phyloP scores from a whole-genome alignment of 2,797 vertebrate species.

The Gymnoscopelus microlampas region DNA sequence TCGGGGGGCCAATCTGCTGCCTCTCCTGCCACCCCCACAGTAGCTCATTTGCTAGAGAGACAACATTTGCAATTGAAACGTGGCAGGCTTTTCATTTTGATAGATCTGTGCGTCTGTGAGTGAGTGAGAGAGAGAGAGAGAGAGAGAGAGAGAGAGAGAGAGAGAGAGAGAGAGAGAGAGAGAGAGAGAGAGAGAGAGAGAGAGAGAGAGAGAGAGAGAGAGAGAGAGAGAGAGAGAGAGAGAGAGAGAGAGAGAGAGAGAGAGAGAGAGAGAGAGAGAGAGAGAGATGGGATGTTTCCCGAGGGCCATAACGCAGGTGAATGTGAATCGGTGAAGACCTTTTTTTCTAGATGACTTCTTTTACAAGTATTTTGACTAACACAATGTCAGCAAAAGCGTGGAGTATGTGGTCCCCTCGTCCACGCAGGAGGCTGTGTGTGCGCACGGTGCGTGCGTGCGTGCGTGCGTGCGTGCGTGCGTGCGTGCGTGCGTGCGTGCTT shows the following conservation, averaged over 20 bases:
- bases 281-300: constrained; percentile 3
- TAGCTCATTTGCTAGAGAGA: constrained; percentile 63
- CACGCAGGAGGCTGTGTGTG: too few species aligned
- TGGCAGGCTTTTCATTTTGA: constrained; percentile 57
- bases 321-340: too few species aligned
- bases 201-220: constrained; percentile 18
- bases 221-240: background rate
- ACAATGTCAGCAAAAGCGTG: too few species aligned
- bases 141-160: background rate
- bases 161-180: constrained; percentile 10
- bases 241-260: constrained; percentile 21
- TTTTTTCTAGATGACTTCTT: too few species aligned
- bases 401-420: too few species aligned
- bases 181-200: constrained; percentile 5
- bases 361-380: too few species aligned
- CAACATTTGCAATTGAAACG: constrained; percentile 61
- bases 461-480: too few species aligned
- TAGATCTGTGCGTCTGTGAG: constrained; percentile 44
- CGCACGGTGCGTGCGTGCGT: too few species aligned
- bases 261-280: background rate
- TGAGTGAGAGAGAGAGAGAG: constrained; percentile 19
- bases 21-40: constrained; percentile 53
- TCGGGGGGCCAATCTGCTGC: constrained; percentile 63
- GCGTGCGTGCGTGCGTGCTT: too few species aligned
- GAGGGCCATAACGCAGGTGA: constrained; percentile 9